These are phyloP conservation scores for Taxidea taxus DNA, from an alignment of 2,113 vertebrate species.

Conservation along the genomic window DNA sequence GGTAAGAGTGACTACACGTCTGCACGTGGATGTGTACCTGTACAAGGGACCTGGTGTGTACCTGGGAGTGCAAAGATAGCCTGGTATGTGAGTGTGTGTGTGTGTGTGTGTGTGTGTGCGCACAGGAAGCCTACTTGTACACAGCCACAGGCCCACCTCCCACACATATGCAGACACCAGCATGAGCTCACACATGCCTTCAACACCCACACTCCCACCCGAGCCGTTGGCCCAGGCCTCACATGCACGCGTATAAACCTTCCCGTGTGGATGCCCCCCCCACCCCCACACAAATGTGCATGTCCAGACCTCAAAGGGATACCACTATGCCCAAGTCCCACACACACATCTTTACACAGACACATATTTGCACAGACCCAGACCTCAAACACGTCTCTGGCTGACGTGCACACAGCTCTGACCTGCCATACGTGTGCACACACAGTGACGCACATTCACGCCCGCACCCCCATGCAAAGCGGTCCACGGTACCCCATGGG, in stretches of 20 bases:
- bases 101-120: background rate
- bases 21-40: background rate
- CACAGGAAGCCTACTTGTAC: background rate
- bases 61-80: background rate
- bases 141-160: constrained; percentile 35
- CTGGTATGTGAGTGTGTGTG: background rate
- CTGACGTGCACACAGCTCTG: background rate
- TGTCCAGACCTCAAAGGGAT: background rate
- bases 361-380: background rate
- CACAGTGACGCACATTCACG: background rate
- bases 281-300: background rate
- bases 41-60: background rate
- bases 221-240: background rate
- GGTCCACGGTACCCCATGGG: background rate
- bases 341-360: background rate
- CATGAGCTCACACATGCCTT: background rate
- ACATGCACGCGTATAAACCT: background rate
- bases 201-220: constrained; percentile 37
- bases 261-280: background rate
- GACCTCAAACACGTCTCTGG: background rate
- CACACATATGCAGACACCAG: constrained; percentile 52
- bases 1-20: background rate
- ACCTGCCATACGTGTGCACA: background rate
- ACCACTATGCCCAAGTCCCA: background rate
- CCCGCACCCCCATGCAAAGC: background rate